These are phyloP conservation scores for Synergus laeviventris DNA, from an alignment of 2,888 invertebrate genomes.

Conservation along the genomic window DNA sequence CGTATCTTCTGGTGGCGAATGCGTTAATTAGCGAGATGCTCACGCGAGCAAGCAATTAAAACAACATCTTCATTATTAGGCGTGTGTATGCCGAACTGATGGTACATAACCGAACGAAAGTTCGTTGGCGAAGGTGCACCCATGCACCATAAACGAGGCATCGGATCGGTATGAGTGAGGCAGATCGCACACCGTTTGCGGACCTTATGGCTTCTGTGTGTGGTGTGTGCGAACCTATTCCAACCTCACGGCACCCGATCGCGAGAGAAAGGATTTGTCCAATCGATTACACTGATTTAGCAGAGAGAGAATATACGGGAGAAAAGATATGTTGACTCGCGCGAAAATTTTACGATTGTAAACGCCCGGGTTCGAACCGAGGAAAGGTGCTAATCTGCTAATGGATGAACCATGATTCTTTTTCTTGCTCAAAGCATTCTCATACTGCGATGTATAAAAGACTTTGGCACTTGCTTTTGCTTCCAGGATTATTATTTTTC, in stretches of 20 bases:
- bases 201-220: slow-evolving; percentile 1
- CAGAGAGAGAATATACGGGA: slow-evolving; percentile 11
- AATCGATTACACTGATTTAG: slow-evolving; percentile 33
- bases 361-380: slow-evolving; percentile 18
- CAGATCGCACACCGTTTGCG: slow-evolving; percentile 13
- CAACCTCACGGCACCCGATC: slow-evolving; percentile 8
- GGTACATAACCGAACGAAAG: slow-evolving; percentile 39
- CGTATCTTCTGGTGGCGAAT: slow-evolving; percentile 69
- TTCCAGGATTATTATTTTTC: background rate
- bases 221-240: slow-evolving; percentile 17
- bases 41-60: slow-evolving; percentile 75
- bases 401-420: slow-evolving; percentile 18
- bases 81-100: slow-evolving; percentile 62
- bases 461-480: background rate
- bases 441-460: background rate
- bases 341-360: slow-evolving; percentile 30
- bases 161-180: slow-evolving; percentile 13
- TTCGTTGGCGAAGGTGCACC: slow-evolving; percentile 29
- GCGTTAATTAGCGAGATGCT: slow-evolving; percentile 75
- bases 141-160: slow-evolving; percentile 35
- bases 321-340: slow-evolving; percentile 31
- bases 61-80: slow-evolving; percentile 76
- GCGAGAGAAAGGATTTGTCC: slow-evolving; percentile 35
- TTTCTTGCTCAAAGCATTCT: background rate
- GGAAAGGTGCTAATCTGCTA: slow-evolving; percentile 20